phyloP scores from a whole-genome alignment of 2,797 vertebrate genomes.

The Spea hammondii region DNA sequence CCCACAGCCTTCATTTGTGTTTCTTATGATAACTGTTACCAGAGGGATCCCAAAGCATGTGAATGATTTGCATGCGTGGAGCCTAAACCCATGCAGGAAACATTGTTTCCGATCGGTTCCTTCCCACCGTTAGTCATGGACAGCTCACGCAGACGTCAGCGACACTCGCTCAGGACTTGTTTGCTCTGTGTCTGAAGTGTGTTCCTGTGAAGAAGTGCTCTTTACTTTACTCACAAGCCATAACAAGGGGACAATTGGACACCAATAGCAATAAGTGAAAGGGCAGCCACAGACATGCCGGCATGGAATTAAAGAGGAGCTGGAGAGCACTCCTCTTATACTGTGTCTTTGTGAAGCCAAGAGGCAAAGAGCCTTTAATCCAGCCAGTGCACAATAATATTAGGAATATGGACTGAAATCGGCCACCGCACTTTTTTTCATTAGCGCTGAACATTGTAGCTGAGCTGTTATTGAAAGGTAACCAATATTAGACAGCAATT shows the following conservation, averaged over 20 bases:
- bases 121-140: not conserved
- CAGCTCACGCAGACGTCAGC: constrained; percentile 19
- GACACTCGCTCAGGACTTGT: constrained; percentile 24
- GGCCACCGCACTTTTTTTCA: constrained; percentile 70
- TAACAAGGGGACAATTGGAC: constrained; percentile 51
- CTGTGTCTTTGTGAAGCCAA: constrained; percentile 39
- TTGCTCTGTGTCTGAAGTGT: constrained; percentile 44
- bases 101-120: too few species aligned
- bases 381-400: constrained; percentile 73
- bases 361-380: constrained; percentile 63
- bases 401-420: constrained; percentile 78
- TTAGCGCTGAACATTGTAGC: constrained; percentile 69
- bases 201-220: constrained; percentile 44
- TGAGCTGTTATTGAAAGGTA: constrained; percentile 75
- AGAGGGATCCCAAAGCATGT: too few species aligned
- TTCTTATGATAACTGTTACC: too few species aligned
- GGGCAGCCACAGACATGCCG: constrained; percentile 44
- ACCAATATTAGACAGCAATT: constrained; percentile 75
- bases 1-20: too few species aligned
- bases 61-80: too few species aligned
- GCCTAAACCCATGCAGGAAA: too few species aligned
- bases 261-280: constrained; percentile 48
- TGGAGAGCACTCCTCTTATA: constrained; percentile 44
- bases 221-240: constrained; percentile 46
- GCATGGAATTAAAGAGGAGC: constrained; percentile 49